phyloP scores from a whole-genome alignment of 2,797 vertebrate species.

The Pseudochirops cupreus region DNA sequence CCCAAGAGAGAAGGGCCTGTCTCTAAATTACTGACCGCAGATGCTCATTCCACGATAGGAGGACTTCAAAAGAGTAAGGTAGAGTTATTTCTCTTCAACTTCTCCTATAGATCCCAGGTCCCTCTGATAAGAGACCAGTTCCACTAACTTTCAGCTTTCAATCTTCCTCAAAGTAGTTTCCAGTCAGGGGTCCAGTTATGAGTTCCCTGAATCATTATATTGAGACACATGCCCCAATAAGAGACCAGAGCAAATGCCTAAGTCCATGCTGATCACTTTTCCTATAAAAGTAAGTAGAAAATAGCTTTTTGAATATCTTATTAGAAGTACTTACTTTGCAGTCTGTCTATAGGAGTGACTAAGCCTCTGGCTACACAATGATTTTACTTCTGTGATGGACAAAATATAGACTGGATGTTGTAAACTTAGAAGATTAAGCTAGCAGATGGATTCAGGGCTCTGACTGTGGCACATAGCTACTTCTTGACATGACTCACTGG shows the following conservation, averaged over 20 bases:
- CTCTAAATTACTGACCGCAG: background rate
- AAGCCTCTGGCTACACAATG: background rate
- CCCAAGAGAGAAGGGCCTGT: background rate
- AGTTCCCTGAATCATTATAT: background rate
- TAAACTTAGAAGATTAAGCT: background rate
- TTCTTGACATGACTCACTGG: background rate
- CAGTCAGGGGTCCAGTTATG: background rate
- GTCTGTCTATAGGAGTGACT: background rate
- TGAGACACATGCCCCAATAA: background rate
- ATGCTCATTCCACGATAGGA: background rate
- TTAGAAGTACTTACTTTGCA: background rate
- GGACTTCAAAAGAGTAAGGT: background rate
- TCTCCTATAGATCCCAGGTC: background rate
- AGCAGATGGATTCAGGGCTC: background rate
- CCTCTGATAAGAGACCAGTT: background rate
- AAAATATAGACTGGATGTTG: background rate
- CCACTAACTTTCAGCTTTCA: background rate
- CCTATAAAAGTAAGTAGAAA: background rate
- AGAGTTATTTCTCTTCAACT: background rate
- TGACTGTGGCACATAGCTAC: background rate
- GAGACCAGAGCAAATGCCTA: background rate
- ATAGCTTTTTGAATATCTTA: background rate
- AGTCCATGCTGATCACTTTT: background rate
- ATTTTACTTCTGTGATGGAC: background rate
- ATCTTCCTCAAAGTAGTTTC: background rate